Percentiles rank a stretch among this genome's conserved stretches.
phyloP scores from a whole-genome alignment of 2,888 invertebrate genomes.

The Peribatodes rhomboidaria region DNA sequence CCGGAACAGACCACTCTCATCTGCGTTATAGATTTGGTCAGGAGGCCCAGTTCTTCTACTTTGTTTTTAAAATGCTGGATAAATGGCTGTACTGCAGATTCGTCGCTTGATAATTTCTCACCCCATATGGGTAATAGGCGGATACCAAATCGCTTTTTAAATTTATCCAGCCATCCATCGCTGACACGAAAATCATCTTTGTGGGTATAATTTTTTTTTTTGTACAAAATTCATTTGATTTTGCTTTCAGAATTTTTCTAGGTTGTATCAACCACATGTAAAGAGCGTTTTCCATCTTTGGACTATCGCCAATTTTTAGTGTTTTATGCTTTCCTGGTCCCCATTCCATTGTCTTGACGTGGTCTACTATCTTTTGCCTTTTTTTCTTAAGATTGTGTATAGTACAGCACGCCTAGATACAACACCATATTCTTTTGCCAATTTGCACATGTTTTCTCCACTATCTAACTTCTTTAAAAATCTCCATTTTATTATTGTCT shows the following conservation, averaged over 20 bases:
- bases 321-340: constrained; percentile 54
- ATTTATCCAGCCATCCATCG: constrained; percentile 57
- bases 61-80: neutral
- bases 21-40: neutral
- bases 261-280: constrained; percentile 53
- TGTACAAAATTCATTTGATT: constrained; percentile 54
- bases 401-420: constrained; percentile 48
- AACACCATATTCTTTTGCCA: no score
- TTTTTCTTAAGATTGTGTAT: constrained; percentile 51
- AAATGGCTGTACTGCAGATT: constrained; percentile 46
- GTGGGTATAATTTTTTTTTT: constrained; percentile 52
- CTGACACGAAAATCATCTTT: constrained; percentile 58
- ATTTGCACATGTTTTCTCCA: no score
- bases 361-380: constrained; percentile 46
- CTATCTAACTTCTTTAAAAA: no score
- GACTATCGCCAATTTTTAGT: constrained; percentile 51
- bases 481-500: no score
- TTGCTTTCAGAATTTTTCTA: constrained; percentile 52
- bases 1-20: neutral
- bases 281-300: constrained; percentile 52
- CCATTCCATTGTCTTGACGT: constrained; percentile 46
- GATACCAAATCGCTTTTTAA: constrained; percentile 58
- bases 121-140: constrained; percentile 48
- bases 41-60: neutral
- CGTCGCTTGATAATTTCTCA: constrained; percentile 53